phyloP scores from a whole-genome alignment of 2,113 vertebrate species.

The Psittacula cyanocephala region DNA sequence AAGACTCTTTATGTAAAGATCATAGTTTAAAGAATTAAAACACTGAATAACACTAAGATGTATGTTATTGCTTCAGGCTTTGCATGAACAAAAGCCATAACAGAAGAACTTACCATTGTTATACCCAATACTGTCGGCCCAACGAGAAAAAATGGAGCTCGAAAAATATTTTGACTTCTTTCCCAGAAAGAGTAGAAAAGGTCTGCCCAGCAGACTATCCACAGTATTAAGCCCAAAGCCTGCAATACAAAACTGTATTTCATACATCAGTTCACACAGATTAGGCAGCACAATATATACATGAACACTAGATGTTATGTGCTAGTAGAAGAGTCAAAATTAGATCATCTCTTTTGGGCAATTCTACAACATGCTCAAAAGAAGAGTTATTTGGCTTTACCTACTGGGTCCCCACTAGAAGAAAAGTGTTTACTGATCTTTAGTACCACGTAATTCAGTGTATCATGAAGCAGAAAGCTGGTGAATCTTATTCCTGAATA shows the following conservation, averaged over 20 bases:
- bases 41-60: neutral
- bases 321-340: neutral
- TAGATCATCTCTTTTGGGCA: neutral
- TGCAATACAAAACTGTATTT: conserved; percentile 54
- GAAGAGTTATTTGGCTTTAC: neutral
- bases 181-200: conserved; percentile 98
- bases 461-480: neutral
- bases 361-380: neutral
- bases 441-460: neutral
- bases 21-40: neutral
- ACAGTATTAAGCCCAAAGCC: conserved; percentile 87
- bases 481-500: neutral
- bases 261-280: neutral
- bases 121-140: conserved; percentile 90
- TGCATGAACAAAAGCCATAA: neutral
- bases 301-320: neutral
- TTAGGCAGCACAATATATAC: neutral
- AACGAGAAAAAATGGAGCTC: conserved; percentile 82
- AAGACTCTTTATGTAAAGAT: neutral
- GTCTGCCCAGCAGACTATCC: conserved; percentile 97
- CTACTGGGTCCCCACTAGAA: neutral
- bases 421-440: neutral
- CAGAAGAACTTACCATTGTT: conserved; percentile 88
- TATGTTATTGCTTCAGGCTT: neutral
- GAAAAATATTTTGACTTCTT: conserved; percentile 76